These are phyloP conservation scores for Sebastes iracundus DNA, from an alignment of 2,797 vertebrate species.

Conservation along the genomic window DNA sequence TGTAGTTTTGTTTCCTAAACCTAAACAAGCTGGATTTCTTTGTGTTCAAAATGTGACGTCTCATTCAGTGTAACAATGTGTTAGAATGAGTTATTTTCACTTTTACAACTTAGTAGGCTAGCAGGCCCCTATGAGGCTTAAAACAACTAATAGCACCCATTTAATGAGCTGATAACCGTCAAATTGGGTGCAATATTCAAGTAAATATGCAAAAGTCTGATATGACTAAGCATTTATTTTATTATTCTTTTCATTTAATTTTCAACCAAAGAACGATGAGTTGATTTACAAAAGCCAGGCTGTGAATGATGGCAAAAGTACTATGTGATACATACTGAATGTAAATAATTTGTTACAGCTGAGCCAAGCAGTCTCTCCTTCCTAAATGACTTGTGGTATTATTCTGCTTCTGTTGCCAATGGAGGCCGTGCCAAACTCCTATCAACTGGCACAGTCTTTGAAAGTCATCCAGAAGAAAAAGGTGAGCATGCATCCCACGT, in stretches of 20 bases:
- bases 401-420: constrained; percentile 58
- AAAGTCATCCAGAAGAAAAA: constrained; percentile 79
- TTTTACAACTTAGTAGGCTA: neutral
- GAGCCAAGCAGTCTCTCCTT: constrained; percentile 58
- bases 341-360: constrained; percentile 52
- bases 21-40: neutral
- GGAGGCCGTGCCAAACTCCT: constrained; percentile 65
- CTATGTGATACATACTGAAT: constrained; percentile 25
- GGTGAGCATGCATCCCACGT: constrained; percentile 59
- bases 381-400: constrained; percentile 60
- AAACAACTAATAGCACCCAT: neutral
- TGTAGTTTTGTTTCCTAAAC: neutral
- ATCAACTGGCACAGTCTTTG: constrained; percentile 71
- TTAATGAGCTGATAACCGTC: neutral
- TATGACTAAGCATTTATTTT: neutral
- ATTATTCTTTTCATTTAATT: constrained; percentile 21
- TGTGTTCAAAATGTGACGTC: neutral
- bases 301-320: constrained; percentile 48
- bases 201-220: neutral
- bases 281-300: constrained; percentile 26
- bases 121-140: neutral
- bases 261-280: constrained; percentile 15
- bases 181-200: neutral
- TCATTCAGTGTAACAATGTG: neutral
- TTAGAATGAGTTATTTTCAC: neutral